Percentiles rank a stretch among this genome's conserved stretches.
Conservation (phyloP, 2,113 vertebrate species). For the Mormoops blainvillei region DNA sequence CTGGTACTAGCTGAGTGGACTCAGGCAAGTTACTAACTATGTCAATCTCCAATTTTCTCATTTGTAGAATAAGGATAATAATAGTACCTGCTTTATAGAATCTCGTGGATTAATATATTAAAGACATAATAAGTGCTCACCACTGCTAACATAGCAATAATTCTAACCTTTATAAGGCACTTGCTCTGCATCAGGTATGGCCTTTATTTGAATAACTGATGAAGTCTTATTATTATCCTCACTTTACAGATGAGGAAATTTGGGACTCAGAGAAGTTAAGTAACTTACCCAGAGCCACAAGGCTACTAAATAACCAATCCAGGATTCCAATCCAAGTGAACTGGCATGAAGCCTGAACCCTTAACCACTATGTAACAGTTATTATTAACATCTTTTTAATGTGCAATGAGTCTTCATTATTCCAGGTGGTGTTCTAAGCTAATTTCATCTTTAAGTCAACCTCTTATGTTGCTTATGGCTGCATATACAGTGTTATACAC, state of each 20-base stretch:
- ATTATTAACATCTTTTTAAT: not conserved
- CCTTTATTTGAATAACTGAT: not conserved
- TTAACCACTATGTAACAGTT: not conserved
- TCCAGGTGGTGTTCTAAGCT: not conserved
- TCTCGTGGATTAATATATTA: not conserved
- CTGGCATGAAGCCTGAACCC: not conserved
- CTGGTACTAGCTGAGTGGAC: not conserved
- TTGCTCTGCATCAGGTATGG: not conserved
- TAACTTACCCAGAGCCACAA: not conserved
- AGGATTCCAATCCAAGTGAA: not conserved
- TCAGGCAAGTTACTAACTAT: not conserved
- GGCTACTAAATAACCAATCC: not conserved
- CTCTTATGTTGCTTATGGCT: not conserved
- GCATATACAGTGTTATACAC: not conserved
- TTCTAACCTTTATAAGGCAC: not conserved
- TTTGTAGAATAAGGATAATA: not conserved
- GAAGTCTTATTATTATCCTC: not conserved
- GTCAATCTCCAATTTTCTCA: conserved; percentile 13
- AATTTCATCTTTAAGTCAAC: not conserved
- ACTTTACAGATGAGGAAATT: conserved; percentile 9
- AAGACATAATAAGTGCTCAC: not conserved
- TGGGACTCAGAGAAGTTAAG: not conserved
- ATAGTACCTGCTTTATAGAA: not conserved
- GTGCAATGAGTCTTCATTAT: not conserved
- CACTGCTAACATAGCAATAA: not conserved